Percentiles rank a stretch among this genome's conserved stretches.
phyloP scores from a whole-genome alignment of 2,888 invertebrate species.

The Lithophane ornitopus region DNA sequence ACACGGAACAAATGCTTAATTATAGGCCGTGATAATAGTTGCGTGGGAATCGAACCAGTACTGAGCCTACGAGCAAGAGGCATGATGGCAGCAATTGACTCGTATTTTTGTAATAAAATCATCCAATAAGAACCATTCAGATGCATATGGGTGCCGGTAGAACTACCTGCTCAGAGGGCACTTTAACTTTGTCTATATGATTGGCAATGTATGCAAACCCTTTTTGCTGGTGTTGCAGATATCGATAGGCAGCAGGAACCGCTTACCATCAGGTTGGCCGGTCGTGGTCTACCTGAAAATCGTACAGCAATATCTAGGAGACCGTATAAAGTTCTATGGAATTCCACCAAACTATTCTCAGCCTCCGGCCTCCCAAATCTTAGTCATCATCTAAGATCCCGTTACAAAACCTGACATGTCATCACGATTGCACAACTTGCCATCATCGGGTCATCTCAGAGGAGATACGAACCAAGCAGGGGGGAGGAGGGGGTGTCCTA shows the following conservation, averaged over 20 bases:
- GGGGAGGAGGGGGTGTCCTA: conserved; percentile 38
- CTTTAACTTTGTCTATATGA: not conserved
- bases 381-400: conserved; percentile 65
- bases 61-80: not conserved
- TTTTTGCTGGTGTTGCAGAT: not conserved
- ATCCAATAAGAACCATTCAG: not conserved
- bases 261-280: not conserved
- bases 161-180: no score
- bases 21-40: conserved; percentile 33
- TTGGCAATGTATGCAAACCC: no score
- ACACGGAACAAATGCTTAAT: conserved; percentile 58
- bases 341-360: conserved; percentile 31
- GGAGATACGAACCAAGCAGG: conserved; percentile 28
- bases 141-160: not conserved
- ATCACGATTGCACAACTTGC: conserved; percentile 74
- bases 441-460: conserved; percentile 68
- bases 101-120: conserved; percentile 5
- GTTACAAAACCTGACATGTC: conserved; percentile 69
- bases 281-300: not conserved
- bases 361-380: conserved; percentile 35
- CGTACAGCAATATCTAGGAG: not conserved
- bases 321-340: not conserved
- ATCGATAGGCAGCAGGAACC: not conserved
- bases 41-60: conserved; percentile 43
- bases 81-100: conserved; percentile 20